Percentiles rank a stretch among this genome's conserved stretches.
These are phyloP conservation scores for Synchiropus splendidus DNA, from an alignment of 2,113 vertebrate species.

Conservation along the genomic window DNA sequence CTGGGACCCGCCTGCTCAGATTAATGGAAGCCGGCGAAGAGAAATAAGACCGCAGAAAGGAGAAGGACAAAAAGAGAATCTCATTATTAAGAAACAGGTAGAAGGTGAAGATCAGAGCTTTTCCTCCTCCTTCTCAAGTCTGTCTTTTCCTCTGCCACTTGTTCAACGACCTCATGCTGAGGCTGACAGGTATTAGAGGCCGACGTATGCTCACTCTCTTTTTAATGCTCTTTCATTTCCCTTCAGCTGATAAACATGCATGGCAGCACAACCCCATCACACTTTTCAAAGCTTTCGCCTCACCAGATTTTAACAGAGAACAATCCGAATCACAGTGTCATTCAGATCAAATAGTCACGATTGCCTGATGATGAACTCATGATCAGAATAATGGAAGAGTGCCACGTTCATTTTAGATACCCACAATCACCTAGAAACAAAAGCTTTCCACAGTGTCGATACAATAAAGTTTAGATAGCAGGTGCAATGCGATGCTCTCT, in stretches of 20 bases:
- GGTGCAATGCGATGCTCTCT: no score
- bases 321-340: no score
- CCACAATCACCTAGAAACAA: no score
- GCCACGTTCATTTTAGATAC: no score
- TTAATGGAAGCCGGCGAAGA: constrained; percentile 5
- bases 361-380: no score
- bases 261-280: background rate
- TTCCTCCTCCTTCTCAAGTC: background rate
- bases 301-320: no score
- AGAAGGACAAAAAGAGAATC: constrained; percentile 8
- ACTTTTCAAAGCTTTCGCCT: no score
- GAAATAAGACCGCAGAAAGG: constrained; percentile 6
- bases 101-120: constrained; percentile 6
- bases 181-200: constrained; percentile 14
- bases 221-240: constrained; percentile 7
- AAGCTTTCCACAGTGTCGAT: no score
- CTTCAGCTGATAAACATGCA: background rate
- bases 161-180: constrained; percentile 17
- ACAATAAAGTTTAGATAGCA: no score
- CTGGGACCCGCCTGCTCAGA: constrained; percentile 8
- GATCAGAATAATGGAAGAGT: background rate
- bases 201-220: constrained; percentile 9
- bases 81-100: constrained; percentile 12
- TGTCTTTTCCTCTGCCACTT: constrained; percentile 7
- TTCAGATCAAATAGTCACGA: no score